phyloP scores from a whole-genome alignment of 1,140 invertebrate genomes.

The Hirudo medicinalis region DNA sequence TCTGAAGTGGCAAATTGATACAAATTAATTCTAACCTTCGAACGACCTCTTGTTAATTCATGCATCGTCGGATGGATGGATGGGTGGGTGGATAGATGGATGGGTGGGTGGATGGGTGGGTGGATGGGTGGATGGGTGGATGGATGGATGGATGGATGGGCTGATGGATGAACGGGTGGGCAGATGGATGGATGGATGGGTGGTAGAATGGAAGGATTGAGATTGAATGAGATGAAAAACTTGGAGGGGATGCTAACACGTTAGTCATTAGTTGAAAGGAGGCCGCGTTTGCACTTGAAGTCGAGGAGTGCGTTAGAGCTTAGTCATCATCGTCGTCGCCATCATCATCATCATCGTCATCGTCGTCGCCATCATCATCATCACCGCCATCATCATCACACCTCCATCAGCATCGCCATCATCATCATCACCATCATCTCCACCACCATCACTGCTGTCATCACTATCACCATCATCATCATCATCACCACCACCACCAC shows the following conservation, averaged over 20 bases:
- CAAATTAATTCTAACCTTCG: neutral
- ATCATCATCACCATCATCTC: too few relatives aligned
- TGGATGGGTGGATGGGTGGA: neutral
- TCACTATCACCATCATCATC: neutral
- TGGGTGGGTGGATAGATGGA: neutral
- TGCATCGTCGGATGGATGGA: neutral
- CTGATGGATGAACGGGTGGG: too few relatives aligned
- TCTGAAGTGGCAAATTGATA: neutral
- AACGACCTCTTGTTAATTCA: neutral
- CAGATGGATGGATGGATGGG: too few relatives aligned
- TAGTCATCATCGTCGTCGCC: neutral
- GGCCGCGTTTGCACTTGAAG: too few relatives aligned
- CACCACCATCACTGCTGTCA: neutral
- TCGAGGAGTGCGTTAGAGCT: too few relatives aligned
- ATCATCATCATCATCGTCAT: neutral
- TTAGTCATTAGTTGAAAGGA: too few relatives aligned
- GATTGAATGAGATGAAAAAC: too few relatives aligned
- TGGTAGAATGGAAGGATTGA: too few relatives aligned
- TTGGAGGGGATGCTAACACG: too few relatives aligned
- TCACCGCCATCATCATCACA: neutral
- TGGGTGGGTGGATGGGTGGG: neutral
- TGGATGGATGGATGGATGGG: too few relatives aligned
- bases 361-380: neutral
- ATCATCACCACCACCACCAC: too few relatives aligned
- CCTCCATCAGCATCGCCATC: neutral